These are phyloP conservation scores for Drepana arcuata DNA, from an alignment of 1,140 invertebrate genomes.

Conservation along the genomic window DNA sequence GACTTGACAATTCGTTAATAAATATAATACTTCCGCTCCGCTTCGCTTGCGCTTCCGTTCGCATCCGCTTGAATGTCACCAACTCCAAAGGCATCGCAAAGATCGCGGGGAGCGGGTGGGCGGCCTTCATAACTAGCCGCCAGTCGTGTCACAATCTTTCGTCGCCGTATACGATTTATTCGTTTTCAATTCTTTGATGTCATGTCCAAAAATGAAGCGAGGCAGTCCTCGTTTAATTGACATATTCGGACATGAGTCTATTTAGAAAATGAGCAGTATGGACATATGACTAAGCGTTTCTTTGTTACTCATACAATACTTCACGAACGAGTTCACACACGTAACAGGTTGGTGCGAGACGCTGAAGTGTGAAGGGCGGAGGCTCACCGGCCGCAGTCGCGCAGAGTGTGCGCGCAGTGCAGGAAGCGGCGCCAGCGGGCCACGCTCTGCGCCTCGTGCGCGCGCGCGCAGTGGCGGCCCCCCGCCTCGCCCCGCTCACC, in stretches of 20 bases:
- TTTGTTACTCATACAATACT: no score
- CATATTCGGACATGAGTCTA: no score
- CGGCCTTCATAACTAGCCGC: no score
- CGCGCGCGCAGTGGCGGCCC: constrained; percentile 3
- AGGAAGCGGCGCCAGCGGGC: constrained; percentile 38
- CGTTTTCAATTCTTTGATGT: no score
- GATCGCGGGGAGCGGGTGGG: no score
- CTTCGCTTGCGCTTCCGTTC: neutral
- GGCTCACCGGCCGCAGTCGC: constrained; percentile 26
- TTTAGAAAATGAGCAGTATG: no score
- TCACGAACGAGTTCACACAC: no score
- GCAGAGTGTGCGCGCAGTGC: constrained; percentile 37
- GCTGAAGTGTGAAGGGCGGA: neutral
- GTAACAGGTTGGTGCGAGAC: neutral
- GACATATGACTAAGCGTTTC: no score
- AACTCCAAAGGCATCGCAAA: no score
- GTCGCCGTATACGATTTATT: no score
- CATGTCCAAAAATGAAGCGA: neutral
- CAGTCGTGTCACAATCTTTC: no score
- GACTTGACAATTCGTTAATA: neutral
- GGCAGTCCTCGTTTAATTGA: neutral
- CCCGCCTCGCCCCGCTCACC: constrained; percentile 10
- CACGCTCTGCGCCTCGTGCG: constrained; percentile 28
- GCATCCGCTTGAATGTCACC: no score
- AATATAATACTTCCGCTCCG: neutral